Percentiles rank a stretch among this genome's conserved stretches.
phyloP scores from a whole-genome alignment of 37 sponge, comb jelly and placozoan species.

The Halisarca cf. caerulea region DNA sequence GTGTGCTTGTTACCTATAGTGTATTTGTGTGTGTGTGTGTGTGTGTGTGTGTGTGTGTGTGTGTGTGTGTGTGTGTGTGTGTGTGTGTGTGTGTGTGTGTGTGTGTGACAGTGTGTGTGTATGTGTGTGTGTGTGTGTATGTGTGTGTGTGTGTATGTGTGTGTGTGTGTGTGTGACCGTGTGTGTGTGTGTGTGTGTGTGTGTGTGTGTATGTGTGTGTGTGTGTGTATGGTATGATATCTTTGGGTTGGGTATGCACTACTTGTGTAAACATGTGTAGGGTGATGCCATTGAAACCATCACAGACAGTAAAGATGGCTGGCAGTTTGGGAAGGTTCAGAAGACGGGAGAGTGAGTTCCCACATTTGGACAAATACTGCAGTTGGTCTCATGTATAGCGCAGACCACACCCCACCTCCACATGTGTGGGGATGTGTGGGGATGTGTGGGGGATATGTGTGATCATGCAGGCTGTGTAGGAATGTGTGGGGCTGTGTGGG shows the following conservation, averaged over 20 bases:
- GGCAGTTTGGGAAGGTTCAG: slow-evolving; percentile 77
- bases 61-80: neutral
- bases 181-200: neutral
- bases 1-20: neutral
- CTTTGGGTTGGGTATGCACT: too few species aligned
- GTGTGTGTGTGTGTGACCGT: neutral
- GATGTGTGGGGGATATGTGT: too few species aligned
- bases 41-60: too few species aligned
- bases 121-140: neutral
- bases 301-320: slow-evolving; percentile 62
- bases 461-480: too few species aligned
- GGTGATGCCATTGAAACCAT: slow-evolving; percentile 81
- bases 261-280: too few species aligned
- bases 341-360: slow-evolving; percentile 60
- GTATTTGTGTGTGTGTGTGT: neutral
- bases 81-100: neutral
- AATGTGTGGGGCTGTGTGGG: too few species aligned
- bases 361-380: too few species aligned
- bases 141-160: neutral
- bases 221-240: neutral
- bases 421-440: too few species aligned
- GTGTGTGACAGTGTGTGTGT: too few species aligned
- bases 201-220: neutral
- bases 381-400: too few species aligned
- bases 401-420: too few species aligned